Evolutionary conservation across 1,140 invertebrate species (phyloP).

Genomic region (Phortica variegata): DNA sequence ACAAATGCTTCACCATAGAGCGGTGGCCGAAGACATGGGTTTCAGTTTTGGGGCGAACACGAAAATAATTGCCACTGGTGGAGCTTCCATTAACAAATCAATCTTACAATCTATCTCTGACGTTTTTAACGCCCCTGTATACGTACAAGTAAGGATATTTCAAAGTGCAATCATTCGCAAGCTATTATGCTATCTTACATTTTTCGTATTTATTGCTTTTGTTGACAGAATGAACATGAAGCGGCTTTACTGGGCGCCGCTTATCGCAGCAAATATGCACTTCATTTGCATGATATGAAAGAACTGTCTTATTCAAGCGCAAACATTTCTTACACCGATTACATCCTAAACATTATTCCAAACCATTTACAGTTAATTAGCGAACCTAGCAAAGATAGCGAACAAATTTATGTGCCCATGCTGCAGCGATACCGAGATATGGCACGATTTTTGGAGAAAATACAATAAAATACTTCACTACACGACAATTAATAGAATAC

Average conservation of each 20-base stretch:
- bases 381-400: conserved; percentile 65
- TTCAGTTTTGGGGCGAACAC: conserved; percentile 60
- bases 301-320: not conserved
- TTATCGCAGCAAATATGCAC: conserved; percentile 74
- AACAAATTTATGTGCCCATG: conserved; percentile 68
- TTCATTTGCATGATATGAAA: conserved; percentile 37
- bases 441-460: conserved; percentile 29
- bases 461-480: conserved; percentile 1
- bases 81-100: conserved; percentile 80
- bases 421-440: conserved; percentile 62
- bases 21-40: conserved; percentile 82
- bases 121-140: conserved; percentile 89
- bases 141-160: conserved; percentile 70
- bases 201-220: not conserved
- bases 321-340: conserved; percentile 33
- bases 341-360: conserved; percentile 36
- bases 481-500: conserved; percentile 4
- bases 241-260: conserved; percentile 83
- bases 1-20: conserved; percentile 81
- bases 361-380: conserved; percentile 59
- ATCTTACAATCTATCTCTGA: conserved; percentile 87
- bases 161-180: too few relatives aligned
- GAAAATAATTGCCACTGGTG: conserved; percentile 83
- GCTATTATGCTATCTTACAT: too few relatives aligned
- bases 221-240: conserved; percentile 69